phyloP scores from a whole-genome alignment of 1,140 invertebrate genomes.

The Anadara kagoshimensis region DNA sequence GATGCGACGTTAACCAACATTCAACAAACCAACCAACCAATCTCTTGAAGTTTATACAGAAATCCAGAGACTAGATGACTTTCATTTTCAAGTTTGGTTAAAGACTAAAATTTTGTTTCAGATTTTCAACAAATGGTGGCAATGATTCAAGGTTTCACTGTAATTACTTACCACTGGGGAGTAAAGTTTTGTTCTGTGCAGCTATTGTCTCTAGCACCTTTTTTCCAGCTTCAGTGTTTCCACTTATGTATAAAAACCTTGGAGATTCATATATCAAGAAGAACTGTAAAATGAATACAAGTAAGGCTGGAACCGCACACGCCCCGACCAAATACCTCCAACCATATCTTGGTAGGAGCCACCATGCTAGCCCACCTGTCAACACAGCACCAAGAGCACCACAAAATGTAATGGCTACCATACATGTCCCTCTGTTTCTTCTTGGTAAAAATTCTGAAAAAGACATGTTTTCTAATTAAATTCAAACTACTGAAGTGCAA shows the following conservation, averaged over 20 bases:
- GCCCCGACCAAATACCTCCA: slow-evolving; percentile 65
- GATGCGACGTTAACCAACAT: too few species aligned
- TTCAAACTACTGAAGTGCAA: too few species aligned
- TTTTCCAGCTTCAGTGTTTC: slow-evolving; percentile 41
- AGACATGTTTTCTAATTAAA: not conserved
- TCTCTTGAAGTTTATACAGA: too few species aligned
- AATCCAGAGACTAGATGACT: too few species aligned
- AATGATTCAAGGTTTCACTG: too few species aligned
- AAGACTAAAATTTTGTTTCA: too few species aligned
- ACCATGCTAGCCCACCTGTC: slow-evolving; percentile 62
- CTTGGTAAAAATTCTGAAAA: slow-evolving; percentile 64
- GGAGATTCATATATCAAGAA: slow-evolving; percentile 59
- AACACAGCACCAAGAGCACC: slow-evolving; percentile 62
- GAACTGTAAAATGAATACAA: slow-evolving; percentile 48
- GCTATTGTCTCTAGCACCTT: slow-evolving; percentile 57
- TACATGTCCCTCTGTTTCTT: slow-evolving; percentile 56
- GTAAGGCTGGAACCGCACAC: slow-evolving; percentile 55
- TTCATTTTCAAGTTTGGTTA: too few species aligned
- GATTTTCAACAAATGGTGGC: too few species aligned
- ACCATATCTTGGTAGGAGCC: slow-evolving; percentile 52
- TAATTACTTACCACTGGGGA: slow-evolving; percentile 43
- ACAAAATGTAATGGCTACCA: slow-evolving; percentile 66
- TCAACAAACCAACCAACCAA: too few species aligned
- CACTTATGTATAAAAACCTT: slow-evolving; percentile 59
- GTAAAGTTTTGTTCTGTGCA: slow-evolving; percentile 41